phyloP scores from a whole-genome alignment of 2,888 invertebrate genomes.

The Drosophila maculinotata region DNA sequence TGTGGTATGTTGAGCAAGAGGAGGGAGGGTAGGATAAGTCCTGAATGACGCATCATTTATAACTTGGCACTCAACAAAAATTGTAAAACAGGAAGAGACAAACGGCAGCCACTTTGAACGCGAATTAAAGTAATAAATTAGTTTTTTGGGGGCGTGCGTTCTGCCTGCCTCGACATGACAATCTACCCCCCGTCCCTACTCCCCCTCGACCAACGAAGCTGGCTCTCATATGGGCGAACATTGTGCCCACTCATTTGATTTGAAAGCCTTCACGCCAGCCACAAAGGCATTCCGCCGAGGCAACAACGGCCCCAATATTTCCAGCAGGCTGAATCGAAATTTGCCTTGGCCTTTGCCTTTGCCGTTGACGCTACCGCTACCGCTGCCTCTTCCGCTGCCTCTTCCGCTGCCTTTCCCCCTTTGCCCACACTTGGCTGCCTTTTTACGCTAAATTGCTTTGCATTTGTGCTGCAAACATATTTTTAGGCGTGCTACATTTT shows the following conservation, averaged over 20 bases:
- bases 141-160: slow-evolving; percentile 51
- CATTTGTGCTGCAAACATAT: slow-evolving; percentile 67
- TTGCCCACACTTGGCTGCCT: slow-evolving; percentile 39
- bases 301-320: slow-evolving; percentile 52
- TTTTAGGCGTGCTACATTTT: slow-evolving; percentile 74
- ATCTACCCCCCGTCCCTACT: slow-evolving; percentile 8
- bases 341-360: slow-evolving; percentile 25
- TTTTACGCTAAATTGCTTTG: slow-evolving; percentile 75
- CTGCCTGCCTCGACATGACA: slow-evolving; percentile 44
- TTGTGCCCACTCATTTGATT: slow-evolving; percentile 71
- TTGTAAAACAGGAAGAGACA: slow-evolving; percentile 71
- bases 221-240: slow-evolving; percentile 40
- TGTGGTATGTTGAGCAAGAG: neutral
- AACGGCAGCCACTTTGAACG: slow-evolving; percentile 70
- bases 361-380: too few relatives aligned
- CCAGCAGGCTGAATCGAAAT: slow-evolving; percentile 56
- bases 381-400: neutral
- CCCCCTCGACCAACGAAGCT: too few relatives aligned
- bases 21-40: slow-evolving; percentile 24
- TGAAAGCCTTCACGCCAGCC: slow-evolving; percentile 68
- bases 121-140: slow-evolving; percentile 75
- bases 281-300: slow-evolving; percentile 62
- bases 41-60: slow-evolving; percentile 72
- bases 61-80: slow-evolving; percentile 71
- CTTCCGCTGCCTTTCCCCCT: neutral